phyloP scores from a whole-genome alignment of 2,888 invertebrate species.

The Chironomus riparius region DNA sequence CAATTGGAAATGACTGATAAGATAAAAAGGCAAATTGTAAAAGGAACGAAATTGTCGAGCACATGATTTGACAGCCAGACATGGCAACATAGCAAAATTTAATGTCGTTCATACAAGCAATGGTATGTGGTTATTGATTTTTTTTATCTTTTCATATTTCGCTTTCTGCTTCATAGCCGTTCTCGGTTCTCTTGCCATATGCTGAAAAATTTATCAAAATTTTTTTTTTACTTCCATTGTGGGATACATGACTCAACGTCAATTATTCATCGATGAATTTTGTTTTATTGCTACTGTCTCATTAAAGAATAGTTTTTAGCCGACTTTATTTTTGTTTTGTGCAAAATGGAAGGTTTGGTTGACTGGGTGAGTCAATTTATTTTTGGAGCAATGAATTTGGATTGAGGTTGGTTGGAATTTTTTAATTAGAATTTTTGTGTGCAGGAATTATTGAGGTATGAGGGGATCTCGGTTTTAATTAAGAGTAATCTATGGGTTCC shows the following conservation, averaged over 20 bases:
- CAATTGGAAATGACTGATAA: not conserved
- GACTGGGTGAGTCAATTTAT: too few relatives aligned
- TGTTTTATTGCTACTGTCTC: too few relatives aligned
- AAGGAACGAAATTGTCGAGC: not conserved
- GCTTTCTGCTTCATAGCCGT: not conserved
- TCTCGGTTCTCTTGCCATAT: not conserved
- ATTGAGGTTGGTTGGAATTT: too few relatives aligned
- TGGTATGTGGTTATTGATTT: constrained; percentile 20
- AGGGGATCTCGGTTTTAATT: too few relatives aligned
- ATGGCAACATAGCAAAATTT: constrained; percentile 13
- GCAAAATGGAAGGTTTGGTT: too few relatives aligned
- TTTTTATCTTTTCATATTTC: not conserved
- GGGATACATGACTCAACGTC: not conserved
- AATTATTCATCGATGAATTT: not conserved
- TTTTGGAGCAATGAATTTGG: too few relatives aligned
- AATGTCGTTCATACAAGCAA: too few relatives aligned
- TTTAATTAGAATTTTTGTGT: too few relatives aligned
- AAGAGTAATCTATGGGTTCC: too few relatives aligned
- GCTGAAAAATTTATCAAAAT: constrained; percentile 15
- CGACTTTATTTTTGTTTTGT: too few relatives aligned
- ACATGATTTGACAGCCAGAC: constrained; percentile 4
- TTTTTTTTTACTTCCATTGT: not conserved
- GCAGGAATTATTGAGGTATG: too few relatives aligned
- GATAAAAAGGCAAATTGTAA: not conserved
- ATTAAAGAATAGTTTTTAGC: too few relatives aligned